A percentile compares a stretch with the other conserved stretches of the same genome.
Conservation (phyloP, 1,140 invertebrate species). For the Argopecten irradians region DNA sequence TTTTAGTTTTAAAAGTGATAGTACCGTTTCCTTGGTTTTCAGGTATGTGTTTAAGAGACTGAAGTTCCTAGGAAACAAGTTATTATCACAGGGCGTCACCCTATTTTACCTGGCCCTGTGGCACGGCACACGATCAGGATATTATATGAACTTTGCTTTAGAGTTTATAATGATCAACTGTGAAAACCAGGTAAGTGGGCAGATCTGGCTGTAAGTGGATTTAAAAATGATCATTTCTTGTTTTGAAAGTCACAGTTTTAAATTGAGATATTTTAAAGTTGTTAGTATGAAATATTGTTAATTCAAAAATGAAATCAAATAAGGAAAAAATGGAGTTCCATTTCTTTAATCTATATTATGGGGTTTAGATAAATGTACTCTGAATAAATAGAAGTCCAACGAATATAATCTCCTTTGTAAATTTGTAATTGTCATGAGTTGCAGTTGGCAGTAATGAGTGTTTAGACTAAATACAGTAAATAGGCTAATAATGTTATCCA, state of each 20-base stretch:
- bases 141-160: constrained; percentile 93
- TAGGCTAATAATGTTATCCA: no score
- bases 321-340: neutral
- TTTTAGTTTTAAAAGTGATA: constrained; percentile 92
- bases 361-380: no score
- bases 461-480: no score
- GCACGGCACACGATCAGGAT: constrained; percentile 94
- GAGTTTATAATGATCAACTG: constrained; percentile 91
- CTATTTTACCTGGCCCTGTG: constrained; percentile 92
- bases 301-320: neutral
- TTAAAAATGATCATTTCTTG: neutral
- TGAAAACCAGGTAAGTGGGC: constrained; percentile 88
- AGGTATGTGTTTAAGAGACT: constrained; percentile 93
- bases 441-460: no score
- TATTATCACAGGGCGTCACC: constrained; percentile 89
- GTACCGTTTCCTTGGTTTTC: constrained; percentile 64
- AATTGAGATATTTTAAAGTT: neutral
- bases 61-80: constrained; percentile 90
- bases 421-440: no score
- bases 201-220: neutral
- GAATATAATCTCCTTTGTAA: no score
- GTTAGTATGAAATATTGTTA: no score
- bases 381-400: no score
- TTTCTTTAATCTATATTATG: no score
- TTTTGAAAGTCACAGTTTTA: neutral